Evolutionary conservation across 2,888 invertebrate genomes (phyloP).

Genomic region (Philaethria dido): DNA sequence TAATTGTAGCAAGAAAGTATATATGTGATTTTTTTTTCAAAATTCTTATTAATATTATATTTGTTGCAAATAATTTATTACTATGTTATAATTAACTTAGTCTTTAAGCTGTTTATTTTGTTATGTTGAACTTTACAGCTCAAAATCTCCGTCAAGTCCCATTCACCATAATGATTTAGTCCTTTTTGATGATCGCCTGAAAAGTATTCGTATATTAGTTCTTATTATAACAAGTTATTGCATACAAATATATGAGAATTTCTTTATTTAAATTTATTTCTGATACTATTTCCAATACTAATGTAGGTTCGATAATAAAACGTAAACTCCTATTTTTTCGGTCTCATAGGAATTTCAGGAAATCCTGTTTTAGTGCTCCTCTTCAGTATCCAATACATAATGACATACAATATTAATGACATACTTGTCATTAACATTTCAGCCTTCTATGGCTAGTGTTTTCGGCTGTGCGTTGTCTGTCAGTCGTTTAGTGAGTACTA

Average conservation of each 20-base stretch:
- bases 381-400: too few relatives aligned
- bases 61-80: slow-evolving; percentile 3
- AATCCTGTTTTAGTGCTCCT: too few relatives aligned
- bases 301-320: too few relatives aligned
- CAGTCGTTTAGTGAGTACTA: too few relatives aligned
- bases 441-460: too few relatives aligned
- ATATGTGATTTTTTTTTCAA: not conserved
- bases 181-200: slow-evolving; percentile 76
- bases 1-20: not conserved
- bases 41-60: not conserved
- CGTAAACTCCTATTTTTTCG: too few relatives aligned
- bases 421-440: too few relatives aligned
- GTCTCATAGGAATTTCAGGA: too few relatives aligned
- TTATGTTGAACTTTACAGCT: slow-evolving; percentile 53
- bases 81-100: slow-evolving; percentile 45
- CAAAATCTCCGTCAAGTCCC: slow-evolving; percentile 58
- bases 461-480: too few relatives aligned
- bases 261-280: too few relatives aligned
- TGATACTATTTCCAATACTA: too few relatives aligned
- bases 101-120: slow-evolving; percentile 47
- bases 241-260: not conserved
- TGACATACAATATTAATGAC: too few relatives aligned
- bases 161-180: slow-evolving; percentile 64
- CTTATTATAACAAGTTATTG: slow-evolving; percentile 41
- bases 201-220: slow-evolving; percentile 68